A percentile compares a stretch with the other conserved stretches of the same genome.
These are phyloP conservation scores for Caenorhabditis drosophilae DNA, from an alignment of 2,888 invertebrate species.

Conservation along the genomic window DNA sequence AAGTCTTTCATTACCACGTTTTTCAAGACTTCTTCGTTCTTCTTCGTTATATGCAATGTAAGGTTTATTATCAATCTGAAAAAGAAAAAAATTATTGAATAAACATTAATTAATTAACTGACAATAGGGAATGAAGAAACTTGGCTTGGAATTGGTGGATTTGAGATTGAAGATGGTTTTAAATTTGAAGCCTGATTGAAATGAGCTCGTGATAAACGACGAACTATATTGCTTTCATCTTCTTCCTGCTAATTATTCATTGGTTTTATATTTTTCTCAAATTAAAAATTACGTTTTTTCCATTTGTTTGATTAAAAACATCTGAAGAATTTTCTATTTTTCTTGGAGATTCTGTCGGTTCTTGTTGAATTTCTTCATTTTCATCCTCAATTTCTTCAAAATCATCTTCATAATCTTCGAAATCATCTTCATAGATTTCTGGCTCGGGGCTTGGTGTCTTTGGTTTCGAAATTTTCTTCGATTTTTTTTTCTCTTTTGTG, in stretches of 20 bases:
- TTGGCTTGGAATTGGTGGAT: no score
- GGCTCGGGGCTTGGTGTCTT: slow-evolving; percentile 10
- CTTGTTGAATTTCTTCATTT: background rate
- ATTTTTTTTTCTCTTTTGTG: slow-evolving; percentile 12
- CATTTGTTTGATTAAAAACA: background rate
- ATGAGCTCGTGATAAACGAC: background rate
- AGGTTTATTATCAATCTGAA: slow-evolving; percentile 21
- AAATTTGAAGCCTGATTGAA: background rate
- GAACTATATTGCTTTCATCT: background rate
- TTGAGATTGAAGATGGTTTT: no score
- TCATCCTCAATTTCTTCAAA: slow-evolving; percentile 25
- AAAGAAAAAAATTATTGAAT: no score
- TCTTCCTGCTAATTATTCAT: background rate
- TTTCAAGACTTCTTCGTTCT: slow-evolving; percentile 19
- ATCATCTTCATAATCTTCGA: slow-evolving; percentile 37
- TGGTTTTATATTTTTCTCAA: background rate
- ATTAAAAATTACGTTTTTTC: background rate
- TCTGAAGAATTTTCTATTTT: background rate
- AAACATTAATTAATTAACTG: no score
- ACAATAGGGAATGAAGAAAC: no score
- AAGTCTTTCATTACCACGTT: slow-evolving; percentile 10
- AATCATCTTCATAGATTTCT: slow-evolving; percentile 30
- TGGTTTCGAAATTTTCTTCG: no score
- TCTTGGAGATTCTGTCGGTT: background rate
- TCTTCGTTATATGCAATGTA: slow-evolving; percentile 17